These are phyloP conservation scores for Allacma fusca DNA, from an alignment of 2,888 invertebrate species.

Conservation along the genomic window DNA sequence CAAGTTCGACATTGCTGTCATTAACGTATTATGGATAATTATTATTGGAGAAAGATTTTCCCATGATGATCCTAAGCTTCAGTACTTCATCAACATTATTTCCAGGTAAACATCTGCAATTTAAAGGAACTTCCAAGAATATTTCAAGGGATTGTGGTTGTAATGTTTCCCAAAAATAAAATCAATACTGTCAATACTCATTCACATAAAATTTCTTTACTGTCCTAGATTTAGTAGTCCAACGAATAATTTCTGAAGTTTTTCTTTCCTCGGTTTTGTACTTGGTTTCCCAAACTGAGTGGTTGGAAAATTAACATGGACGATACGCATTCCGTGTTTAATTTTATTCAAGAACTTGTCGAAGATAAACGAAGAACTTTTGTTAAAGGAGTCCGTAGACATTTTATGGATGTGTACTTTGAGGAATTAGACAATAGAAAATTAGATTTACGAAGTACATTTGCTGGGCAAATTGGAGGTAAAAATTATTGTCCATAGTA, in stretches of 20 bases:
- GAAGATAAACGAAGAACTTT: background rate
- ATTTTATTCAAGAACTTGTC: constrained; percentile 10
- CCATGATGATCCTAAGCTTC: constrained; percentile 14
- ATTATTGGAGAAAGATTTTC: constrained; percentile 23
- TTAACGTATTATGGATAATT: constrained; percentile 28
- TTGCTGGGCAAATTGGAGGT: constrained; percentile 6
- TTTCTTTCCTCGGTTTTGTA: constrained; percentile 18
- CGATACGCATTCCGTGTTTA: background rate
- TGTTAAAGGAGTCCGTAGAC: background rate
- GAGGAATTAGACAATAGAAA: background rate
- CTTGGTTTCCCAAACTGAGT: background rate
- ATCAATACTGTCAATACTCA: too few relatives aligned
- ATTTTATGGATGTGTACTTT: constrained; percentile 18
- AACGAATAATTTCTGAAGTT: constrained; percentile 1
- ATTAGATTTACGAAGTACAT: background rate
- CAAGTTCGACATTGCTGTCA: background rate
- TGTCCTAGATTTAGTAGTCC: background rate
- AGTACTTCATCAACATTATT: background rate
- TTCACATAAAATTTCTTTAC: background rate
- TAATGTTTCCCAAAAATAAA: too few relatives aligned
- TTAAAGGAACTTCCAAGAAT: too few relatives aligned
- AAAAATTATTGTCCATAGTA: too few relatives aligned
- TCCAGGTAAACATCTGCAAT: background rate
- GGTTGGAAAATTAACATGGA: background rate
- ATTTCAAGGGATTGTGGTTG: too few relatives aligned